Evolutionary conservation across 1,140 invertebrate species (phyloP), one percentile per base, ranked within the genome.

Genomic region (Archivesica marissinica): DNA sequence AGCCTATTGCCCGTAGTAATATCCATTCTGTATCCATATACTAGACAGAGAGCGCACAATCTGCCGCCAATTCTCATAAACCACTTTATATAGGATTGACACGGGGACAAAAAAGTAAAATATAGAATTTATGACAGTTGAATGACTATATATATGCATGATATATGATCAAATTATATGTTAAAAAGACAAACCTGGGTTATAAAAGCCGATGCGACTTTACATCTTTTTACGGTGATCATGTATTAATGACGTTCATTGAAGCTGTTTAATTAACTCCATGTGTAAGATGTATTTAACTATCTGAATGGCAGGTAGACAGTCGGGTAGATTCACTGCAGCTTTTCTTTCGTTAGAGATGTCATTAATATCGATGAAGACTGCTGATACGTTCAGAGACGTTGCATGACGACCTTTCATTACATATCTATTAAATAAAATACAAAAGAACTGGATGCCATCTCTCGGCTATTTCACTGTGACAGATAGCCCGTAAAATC

Each of bases 51-150:
- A 25, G 68, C n/a, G 11, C 68, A 30, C 68, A 30, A 50, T 50
- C 50, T 44, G 41, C 68, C 68, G 41, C 68, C 68, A 72, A 38
- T 72, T 41, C 30, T 17, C 15, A 35, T 38, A 9, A 66, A 66
- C 33, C 7, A 38, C 41, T 66, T 66, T 66, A 72, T 52, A 38
- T 28, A 59, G 33, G 15, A 30, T 4, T 76, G 50, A 39, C 52
- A 76, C 41, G 25, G 50, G 50, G 30, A 15, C 54, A 59, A 76
- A 52, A 38, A 20, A n/a, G 28, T 56, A 52, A 76, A 38, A 41
- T 56, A 56, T 76, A 56, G 28, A 52, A 76, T 76, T 56, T 56
- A 76, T 76, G 74, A 76, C 74, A 76, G 38, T 39, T 76, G 28
- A 35, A 76, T 38, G 30, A 52, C 13, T 3, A 41, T 35, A 30